These are phyloP conservation scores for Agrilus biguttatus DNA, from an alignment of 2,888 invertebrate species.

Conservation along the genomic window DNA sequence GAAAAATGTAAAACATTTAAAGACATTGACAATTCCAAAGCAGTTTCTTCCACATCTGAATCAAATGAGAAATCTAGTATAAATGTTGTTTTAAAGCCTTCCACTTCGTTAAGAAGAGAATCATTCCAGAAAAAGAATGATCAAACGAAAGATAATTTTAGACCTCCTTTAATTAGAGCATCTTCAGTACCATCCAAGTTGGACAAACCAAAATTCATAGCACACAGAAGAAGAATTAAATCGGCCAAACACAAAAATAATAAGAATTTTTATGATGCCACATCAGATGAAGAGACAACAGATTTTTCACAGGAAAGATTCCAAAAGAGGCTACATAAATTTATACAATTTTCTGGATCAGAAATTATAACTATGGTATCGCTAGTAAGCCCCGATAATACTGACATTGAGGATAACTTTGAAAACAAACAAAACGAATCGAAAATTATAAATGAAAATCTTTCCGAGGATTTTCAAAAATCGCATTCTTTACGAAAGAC, in stretches of 20 bases:
- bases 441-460: conserved; percentile 7
- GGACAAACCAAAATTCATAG: conserved; percentile 19
- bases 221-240: conserved; percentile 22
- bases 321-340: conserved; percentile 10
- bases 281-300: conserved; percentile 5
- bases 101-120: conserved; percentile 23
- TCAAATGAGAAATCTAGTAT: conserved; percentile 6
- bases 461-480: conserved; percentile 3
- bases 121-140: conserved; percentile 27
- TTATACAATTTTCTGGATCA: conserved; percentile 18
- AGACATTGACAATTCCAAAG: not conserved
- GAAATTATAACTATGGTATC: conserved; percentile 53
- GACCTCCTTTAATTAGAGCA: conserved; percentile 23
- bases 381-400: conserved; percentile 48
- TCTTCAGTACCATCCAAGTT: conserved; percentile 22
- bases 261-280: conserved; percentile 10
- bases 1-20: not conserved
- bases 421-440: conserved; percentile 5
- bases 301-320: conserved; percentile 4
- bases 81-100: conserved; percentile 21
- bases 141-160: conserved; percentile 17
- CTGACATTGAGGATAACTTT: conserved; percentile 39
- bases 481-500: conserved; percentile 22
- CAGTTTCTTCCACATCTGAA: not conserved
- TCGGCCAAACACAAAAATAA: conserved; percentile 11